Evolutionary conservation across 2,797 vertebrate genomes (phyloP), one percentile per base, ranked within the genome.

Genomic region (Loriculus beryllinus): DNA sequence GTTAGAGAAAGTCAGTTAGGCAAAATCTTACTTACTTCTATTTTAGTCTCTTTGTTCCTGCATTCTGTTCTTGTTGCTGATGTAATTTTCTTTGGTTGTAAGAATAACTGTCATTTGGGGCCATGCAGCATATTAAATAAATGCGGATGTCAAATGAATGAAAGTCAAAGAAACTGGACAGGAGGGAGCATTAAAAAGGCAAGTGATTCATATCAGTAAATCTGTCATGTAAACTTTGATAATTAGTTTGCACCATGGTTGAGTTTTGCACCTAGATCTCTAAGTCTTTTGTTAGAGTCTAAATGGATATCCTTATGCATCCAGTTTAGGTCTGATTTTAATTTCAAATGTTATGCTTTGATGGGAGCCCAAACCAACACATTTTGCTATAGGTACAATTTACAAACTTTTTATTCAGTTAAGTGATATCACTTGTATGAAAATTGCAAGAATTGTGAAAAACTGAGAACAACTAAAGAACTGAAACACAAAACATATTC

Each of bases 101-200:
- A 98, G 97, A 98, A 97, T 98, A 98, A 97, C 97, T 97, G 96
- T 98, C 90, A 98, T 97, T 98, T 98, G 97, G 97, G 92, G 92
- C 69, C 97, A 98, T 96, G 86, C 95, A 97, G 96, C 96, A 88
- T 95, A 92, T 96, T 97, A 98, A 98, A 98, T 97, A 98, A 98
- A 98, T 98, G 98, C 97, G 95, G 68, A 92, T 96, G 92, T 97
- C 96, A 98, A 97, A 96, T 91, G 93, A 93, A 95, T 23, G 56
- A 71, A 59, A 92, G 56, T 67, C 62, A 57, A 85, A 85, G n/a
- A 31, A 85, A 51, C 35, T 22, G 68, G 77, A 35, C 18, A 78
- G n/a, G 39, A 84, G 37, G 28, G 28, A 85, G 26, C 29, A 60
- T 43, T 37, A 37, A 89, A 80, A 83, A 91, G 15, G 20, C 17